Percentiles rank a stretch among this genome's conserved stretches.
phyloP scores from a whole-genome alignment of 2,797 vertebrate genomes.

The Coregonus suidteri region DNA sequence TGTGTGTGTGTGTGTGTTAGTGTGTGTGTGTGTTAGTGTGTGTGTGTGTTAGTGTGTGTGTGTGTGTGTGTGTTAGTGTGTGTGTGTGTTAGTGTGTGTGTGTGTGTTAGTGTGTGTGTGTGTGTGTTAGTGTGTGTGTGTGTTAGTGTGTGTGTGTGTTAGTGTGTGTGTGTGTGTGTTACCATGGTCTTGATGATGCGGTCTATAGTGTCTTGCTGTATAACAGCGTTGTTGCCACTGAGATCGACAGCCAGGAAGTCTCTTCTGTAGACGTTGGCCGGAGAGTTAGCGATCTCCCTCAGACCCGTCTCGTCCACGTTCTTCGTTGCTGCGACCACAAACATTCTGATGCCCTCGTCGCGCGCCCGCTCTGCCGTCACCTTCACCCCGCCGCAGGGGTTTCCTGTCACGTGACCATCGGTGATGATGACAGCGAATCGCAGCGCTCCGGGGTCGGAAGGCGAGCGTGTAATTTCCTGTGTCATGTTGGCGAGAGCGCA shows the following conservation, averaged over 20 bases:
- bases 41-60: too few species aligned
- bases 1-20: background rate
- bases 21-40: background rate
- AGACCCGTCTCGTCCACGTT: conserved; percentile 83
- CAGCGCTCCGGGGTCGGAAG: conserved; percentile 20
- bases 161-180: conserved; percentile 27
- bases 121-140: background rate
- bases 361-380: conserved; percentile 82
- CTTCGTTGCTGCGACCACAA: conserved; percentile 82
- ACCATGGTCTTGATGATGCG: conserved; percentile 93
- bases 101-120: background rate
- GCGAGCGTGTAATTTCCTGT: conserved; percentile 61
- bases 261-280: conserved; percentile 80
- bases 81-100: background rate
- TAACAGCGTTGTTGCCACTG: conserved; percentile 37
- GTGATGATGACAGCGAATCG: conserved; percentile 92
- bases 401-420: conserved; percentile 91
- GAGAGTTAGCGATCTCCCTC: conserved; percentile 86
- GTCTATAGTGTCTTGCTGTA: conserved; percentile 75
- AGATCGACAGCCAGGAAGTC: conserved; percentile 81
- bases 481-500: conserved; percentile 90
- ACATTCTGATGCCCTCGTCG: conserved; percentile 83
- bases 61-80: background rate
- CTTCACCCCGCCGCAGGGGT: conserved; percentile 87
- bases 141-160: background rate